These are phyloP conservation scores for Nyctereutes procyonoides DNA, from an alignment of 2,113 vertebrate genomes.

Conservation along the genomic window DNA sequence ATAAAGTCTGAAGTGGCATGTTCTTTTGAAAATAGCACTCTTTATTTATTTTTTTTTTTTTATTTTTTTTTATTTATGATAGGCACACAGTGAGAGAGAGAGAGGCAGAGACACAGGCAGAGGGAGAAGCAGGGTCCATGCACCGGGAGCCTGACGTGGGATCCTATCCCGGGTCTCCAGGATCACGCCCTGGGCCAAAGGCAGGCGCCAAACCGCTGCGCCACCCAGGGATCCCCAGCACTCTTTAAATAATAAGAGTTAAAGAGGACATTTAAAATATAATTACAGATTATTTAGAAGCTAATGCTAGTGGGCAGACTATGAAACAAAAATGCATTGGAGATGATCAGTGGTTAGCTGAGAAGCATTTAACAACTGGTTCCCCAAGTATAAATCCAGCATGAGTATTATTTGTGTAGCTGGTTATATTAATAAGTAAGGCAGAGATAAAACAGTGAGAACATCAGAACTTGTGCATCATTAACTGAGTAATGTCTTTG, in stretches of 20 bases:
- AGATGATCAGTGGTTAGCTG: not conserved
- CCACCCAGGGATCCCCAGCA: too few relatives aligned
- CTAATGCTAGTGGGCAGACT: not conserved
- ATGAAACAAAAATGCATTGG: not conserved
- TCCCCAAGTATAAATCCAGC: not conserved
- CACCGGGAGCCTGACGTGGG: too few relatives aligned
- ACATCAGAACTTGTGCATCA: fast-evolving
- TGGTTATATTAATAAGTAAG: not conserved
- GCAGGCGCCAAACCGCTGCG: too few relatives aligned
- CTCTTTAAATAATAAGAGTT: not conserved
- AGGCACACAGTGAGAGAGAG: too few relatives aligned
- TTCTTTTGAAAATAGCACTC: not conserved
- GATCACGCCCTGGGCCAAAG: too few relatives aligned
- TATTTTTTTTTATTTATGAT: too few relatives aligned
- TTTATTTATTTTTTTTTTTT: too few relatives aligned
- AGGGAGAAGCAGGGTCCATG: too few relatives aligned
- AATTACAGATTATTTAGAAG: not conserved
- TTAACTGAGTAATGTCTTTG: not conserved
- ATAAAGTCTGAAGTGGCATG: not conserved
- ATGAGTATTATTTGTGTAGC: not conserved
- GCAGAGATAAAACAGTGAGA: not conserved
- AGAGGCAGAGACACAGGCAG: too few relatives aligned
- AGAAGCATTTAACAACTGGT: not conserved
- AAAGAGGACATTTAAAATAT: not conserved
- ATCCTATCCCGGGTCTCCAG: too few relatives aligned